phyloP scores from a whole-genome alignment of 2,113 vertebrate species.

The Phrynocephalus versicolor region DNA sequence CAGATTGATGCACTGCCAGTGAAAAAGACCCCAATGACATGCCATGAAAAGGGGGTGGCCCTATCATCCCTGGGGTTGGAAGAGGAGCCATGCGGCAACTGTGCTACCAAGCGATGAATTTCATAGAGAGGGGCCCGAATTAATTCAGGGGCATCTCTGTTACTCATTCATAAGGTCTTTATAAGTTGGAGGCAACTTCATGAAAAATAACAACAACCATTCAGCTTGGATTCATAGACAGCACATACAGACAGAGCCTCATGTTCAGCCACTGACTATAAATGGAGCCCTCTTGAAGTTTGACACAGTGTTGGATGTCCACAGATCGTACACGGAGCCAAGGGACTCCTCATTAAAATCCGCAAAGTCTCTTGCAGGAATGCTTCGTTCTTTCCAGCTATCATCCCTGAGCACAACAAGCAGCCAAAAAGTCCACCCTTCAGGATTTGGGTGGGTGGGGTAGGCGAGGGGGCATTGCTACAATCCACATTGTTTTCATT shows the following conservation, averaged over 20 bases:
- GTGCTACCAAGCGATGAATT: no score
- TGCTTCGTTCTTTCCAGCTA: background rate
- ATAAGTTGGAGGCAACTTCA: no score
- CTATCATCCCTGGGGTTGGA: no score
- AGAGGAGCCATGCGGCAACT: no score
- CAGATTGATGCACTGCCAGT: no score
- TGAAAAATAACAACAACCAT: no score
- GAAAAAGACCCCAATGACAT: no score
- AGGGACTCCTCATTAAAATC: conserved; percentile 11
- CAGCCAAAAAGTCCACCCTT: background rate
- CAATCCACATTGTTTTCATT: conserved; percentile 11
- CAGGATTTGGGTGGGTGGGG: background rate
- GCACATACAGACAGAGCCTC: background rate
- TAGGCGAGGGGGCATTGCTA: background rate
- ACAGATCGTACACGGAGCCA: conserved; percentile 15
- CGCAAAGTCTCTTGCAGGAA: conserved; percentile 1
- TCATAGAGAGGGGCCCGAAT: no score
- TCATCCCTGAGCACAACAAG: background rate
- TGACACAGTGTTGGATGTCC: background rate
- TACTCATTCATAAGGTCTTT: no score
- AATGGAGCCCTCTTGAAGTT: background rate
- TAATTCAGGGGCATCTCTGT: no score
- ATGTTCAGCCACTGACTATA: background rate
- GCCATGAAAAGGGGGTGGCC: no score
- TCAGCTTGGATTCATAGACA: background rate